phyloP scores from a whole-genome alignment of 2,113 vertebrate genomes.

The Anseranas semipalmata region DNA sequence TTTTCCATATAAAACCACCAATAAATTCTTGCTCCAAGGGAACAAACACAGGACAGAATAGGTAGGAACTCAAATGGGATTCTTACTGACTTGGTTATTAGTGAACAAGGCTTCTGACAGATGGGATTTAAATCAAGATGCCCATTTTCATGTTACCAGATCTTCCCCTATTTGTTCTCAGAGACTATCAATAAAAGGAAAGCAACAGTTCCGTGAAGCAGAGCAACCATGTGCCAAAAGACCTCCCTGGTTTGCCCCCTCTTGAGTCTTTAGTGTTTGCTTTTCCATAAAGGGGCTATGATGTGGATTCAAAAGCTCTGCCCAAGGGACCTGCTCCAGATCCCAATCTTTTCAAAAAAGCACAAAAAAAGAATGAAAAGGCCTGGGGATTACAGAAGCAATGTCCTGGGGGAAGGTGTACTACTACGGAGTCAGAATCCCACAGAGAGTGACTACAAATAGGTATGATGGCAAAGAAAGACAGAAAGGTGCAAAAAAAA shows the following conservation, averaged over 20 bases:
- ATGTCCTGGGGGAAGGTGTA: background rate
- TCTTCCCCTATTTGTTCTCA: background rate
- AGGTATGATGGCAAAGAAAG: conserved; percentile 4
- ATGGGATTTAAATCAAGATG: background rate
- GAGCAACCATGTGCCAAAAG: background rate
- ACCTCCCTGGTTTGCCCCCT: background rate
- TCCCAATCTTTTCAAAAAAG: background rate
- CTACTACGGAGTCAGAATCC: background rate
- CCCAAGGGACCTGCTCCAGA: background rate
- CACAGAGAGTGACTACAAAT: background rate
- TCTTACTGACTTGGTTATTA: background rate
- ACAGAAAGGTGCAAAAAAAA: background rate
- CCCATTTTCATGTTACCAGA: background rate
- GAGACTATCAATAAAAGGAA: background rate
- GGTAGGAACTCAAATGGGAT: background rate
- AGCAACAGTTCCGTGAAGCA: background rate
- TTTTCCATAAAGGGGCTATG: background rate
- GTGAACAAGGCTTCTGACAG: background rate
- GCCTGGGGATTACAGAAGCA: background rate
- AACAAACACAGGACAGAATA: background rate
- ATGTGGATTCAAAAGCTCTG: background rate
- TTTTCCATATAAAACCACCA: conserved; percentile 24
- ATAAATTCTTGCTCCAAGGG: conserved; percentile 1
- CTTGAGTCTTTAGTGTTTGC: background rate
- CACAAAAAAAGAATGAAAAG: background rate